A percentile compares a stretch with the other conserved stretches of the same genome.
Evolutionary conservation across 2,888 invertebrate genomes (phyloP).

Genomic region (Cryptocephalus primarius): DNA sequence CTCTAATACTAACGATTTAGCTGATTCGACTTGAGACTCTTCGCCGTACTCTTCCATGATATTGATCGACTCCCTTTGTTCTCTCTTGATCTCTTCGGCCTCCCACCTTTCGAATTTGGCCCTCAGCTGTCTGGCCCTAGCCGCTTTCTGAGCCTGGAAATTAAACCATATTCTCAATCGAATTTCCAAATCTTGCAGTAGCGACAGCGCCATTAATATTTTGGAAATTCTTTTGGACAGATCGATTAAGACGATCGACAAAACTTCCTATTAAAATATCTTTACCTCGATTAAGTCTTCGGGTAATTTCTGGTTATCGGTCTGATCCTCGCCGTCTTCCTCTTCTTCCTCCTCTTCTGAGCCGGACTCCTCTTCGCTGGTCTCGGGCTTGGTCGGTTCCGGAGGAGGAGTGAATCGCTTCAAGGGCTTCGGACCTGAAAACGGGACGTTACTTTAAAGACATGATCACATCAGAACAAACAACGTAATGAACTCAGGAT

Average conservation of each 20-base stretch:
- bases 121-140: constrained; percentile 72
- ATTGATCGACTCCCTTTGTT: constrained; percentile 33
- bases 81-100: constrained; percentile 50
- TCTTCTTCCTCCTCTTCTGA: constrained; percentile 35
- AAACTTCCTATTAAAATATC: too few species aligned
- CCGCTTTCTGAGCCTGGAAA: constrained; percentile 57
- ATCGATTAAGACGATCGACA: too few species aligned
- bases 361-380: constrained; percentile 34
- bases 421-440: constrained; percentile 60
- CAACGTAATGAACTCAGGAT: too few species aligned
- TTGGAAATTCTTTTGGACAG: too few species aligned
- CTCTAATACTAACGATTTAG: constrained; percentile 55
- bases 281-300: constrained; percentile 29
- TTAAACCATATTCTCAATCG: not conserved
- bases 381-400: constrained; percentile 40
- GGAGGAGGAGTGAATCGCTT: constrained; percentile 87
- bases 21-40: constrained; percentile 73
- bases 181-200: too few species aligned
- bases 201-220: too few species aligned
- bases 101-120: constrained; percentile 87
- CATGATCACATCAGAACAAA: not conserved
- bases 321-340: constrained; percentile 20
- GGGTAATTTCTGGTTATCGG: constrained; percentile 31
- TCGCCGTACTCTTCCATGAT: constrained; percentile 40
- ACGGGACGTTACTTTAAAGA: not conserved